These are phyloP conservation scores for Drosophila athabasca DNA, from an alignment of 1,140 invertebrate genomes.

Conservation along the genomic window DNA sequence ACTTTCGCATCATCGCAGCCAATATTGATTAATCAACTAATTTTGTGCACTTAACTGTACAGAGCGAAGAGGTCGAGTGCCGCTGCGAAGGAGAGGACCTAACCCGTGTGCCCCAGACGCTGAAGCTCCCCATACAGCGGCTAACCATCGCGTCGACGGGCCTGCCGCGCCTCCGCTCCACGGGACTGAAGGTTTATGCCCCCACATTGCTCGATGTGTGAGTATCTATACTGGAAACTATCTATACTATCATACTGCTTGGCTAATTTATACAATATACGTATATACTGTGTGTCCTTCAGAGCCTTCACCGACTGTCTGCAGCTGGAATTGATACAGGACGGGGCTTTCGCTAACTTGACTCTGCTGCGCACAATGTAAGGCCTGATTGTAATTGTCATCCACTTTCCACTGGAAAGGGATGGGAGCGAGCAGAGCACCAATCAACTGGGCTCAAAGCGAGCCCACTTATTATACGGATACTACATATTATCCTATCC, in stretches of 20 bases:
- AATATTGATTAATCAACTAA: neutral
- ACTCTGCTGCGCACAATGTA: constrained; percentile 84
- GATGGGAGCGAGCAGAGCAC: too few species aligned
- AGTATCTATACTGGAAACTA: constrained; percentile 32
- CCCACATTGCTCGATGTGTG: constrained; percentile 74
- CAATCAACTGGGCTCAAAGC: neutral
- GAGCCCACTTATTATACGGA: neutral
- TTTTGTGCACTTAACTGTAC: neutral
- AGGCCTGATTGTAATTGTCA: constrained; percentile 57
- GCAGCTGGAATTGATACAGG: constrained; percentile 83
- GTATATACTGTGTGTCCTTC: constrained; percentile 3
- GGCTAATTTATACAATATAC: neutral
- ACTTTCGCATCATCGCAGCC: neutral
- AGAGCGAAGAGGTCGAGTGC: constrained; percentile 75
- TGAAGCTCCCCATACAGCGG: constrained; percentile 68
- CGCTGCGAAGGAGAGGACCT: constrained; percentile 73
- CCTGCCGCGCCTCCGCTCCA: constrained; percentile 64
- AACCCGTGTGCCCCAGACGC: constrained; percentile 72
- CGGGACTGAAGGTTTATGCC: constrained; percentile 75
- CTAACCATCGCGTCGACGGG: constrained; percentile 79
- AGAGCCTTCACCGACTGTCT: constrained; percentile 84
- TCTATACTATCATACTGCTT: neutral
- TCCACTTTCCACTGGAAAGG: constrained; percentile 6
- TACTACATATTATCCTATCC: neutral
- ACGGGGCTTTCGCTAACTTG: constrained; percentile 84